Conservation (phyloP, 2,888 invertebrate genomes). For the Anarsia innoxiella region DNA sequence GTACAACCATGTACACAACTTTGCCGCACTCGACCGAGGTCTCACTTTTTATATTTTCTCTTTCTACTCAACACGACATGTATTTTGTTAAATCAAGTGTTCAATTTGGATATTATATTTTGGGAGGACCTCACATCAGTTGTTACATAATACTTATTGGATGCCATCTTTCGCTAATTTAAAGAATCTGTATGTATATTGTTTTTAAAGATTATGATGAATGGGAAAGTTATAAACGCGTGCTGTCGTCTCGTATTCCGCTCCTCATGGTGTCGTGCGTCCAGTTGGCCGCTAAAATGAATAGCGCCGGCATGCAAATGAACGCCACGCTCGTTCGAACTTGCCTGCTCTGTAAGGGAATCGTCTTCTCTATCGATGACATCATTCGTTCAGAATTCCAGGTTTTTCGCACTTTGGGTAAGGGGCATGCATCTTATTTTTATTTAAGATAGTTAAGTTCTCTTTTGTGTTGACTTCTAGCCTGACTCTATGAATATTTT, state of each 20-base stretch:
- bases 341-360: constrained; percentile 23
- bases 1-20: constrained; percentile 15
- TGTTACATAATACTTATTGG: too few species aligned
- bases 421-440: constrained; percentile 7
- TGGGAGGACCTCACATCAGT: too few species aligned
- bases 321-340: constrained; percentile 23
- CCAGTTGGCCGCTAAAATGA: constrained; percentile 42
- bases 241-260: constrained; percentile 20
- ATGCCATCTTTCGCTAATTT: too few species aligned
- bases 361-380: constrained; percentile 23
- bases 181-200: too few species aligned
- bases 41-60: too few species aligned
- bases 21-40: constrained; percentile 7
- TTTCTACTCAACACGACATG: too few species aligned
- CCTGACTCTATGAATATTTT: too few species aligned
- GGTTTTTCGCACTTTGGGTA: constrained; percentile 34
- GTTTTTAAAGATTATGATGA: too few species aligned
- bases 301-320: constrained; percentile 20
- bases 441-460: not conserved
- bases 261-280: constrained; percentile 35
- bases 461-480: not conserved
- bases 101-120: too few species aligned
- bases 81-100: too few species aligned
- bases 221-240: constrained; percentile 23
- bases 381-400: constrained; percentile 33